Evolutionary conservation across 2,113 vertebrate species (phyloP), one percentile per base, ranked within the genome.

Genomic region (Synodontis membranacea): DNA sequence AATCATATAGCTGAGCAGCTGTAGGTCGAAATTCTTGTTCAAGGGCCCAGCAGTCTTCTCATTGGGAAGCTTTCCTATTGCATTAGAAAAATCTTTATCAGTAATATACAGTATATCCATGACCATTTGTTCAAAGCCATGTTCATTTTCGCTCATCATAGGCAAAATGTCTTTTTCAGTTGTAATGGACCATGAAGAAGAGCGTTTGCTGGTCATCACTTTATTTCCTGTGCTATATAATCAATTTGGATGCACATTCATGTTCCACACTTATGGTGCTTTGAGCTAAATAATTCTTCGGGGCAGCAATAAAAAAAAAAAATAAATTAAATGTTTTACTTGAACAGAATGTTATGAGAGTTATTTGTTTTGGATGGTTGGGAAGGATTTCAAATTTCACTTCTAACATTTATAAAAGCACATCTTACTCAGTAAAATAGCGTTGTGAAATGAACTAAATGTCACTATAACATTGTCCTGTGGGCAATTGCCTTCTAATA

Each of bases 241-340:
- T 83, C 80, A 74, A 64, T 84, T 56, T 25, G 8, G 42, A 62
- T 86, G 52, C 64, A 86, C 79, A 72, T 88, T 80, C 58, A 88
- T 80, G 34, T n/a, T 64, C 42, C n/a, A 76, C 62, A 44, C 44
- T 88, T 62, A 80, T 44, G 54, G 23, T 37, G 2, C 31, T 85
- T 75, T 62, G 42, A 85, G 39, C 39, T 34, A 70, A 83, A 88
- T 37, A 8, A 52, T 37, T 60, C 34, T 58, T 17, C 23, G 44
- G 54, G 58, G 62, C 12, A 25, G 82, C 58, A 39, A 64, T 86
- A 44, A 88, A 46, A 46, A 75, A 11, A 39, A 64, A 83, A 44
- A 88, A 46, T 28, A 75, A 11, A 15, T 46, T n/a, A 46, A 46
- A 28, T 75, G 70, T 12, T 74, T 74, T 46, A 46, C 34, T 74